Evolutionary conservation across 2,797 vertebrate species (phyloP).

Genomic region (Prunella strophiata): DNA sequence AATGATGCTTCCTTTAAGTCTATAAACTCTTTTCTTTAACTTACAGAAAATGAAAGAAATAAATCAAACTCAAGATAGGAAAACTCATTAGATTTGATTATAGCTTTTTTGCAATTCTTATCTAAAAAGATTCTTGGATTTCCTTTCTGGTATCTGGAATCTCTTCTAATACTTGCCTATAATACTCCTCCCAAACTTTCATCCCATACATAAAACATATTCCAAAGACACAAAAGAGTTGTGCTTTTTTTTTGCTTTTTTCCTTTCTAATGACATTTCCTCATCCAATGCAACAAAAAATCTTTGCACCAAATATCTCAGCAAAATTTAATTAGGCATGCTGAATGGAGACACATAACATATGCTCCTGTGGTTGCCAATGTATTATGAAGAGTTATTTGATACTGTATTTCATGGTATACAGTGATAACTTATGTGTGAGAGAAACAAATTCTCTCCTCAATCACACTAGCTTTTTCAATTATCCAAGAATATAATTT

Average conservation of each 20-base stretch:
- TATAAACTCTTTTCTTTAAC: not conserved
- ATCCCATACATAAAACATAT: not conserved
- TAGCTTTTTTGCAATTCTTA: not conserved
- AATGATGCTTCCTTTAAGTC: not conserved
- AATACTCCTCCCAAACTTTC: not conserved
- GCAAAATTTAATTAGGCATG: conserved; percentile 29
- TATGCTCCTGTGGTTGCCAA: not conserved
- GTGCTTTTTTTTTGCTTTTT: not conserved
- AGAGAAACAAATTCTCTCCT: conserved; percentile 20
- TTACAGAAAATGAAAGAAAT: conserved; percentile 12
- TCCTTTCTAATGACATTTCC: not conserved
- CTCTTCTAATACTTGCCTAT: not conserved
- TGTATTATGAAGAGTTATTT: not conserved
- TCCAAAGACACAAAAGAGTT: not conserved
- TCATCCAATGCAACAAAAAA: not conserved
- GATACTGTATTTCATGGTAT: not conserved
- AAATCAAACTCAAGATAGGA: not conserved
- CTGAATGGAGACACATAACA: not conserved
- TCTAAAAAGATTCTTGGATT: not conserved
- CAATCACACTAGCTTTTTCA: not conserved
- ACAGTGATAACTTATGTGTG: not conserved
- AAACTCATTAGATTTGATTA: not conserved
- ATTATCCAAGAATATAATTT: conserved; percentile 23
- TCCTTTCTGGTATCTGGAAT: not conserved
- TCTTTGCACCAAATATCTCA: not conserved